Percentiles rank a stretch among this genome's conserved stretches.
phyloP scores from a whole-genome alignment of 2,888 invertebrate species.

The Leptothorax acervorum region DNA sequence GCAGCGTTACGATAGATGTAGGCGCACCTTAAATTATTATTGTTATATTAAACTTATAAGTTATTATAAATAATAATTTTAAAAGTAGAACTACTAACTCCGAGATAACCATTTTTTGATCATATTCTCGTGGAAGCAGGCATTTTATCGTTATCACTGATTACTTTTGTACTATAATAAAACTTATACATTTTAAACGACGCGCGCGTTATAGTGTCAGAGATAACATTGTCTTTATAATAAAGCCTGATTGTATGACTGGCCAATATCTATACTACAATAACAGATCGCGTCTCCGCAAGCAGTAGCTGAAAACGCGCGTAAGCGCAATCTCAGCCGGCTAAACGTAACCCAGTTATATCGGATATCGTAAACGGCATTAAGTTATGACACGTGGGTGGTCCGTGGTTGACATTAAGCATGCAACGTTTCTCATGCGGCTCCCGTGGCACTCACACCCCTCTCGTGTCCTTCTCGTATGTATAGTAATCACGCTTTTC shows the following conservation, averaged over 20 bases:
- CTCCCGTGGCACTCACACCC: slow-evolving; percentile 69
- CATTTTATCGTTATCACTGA: no score
- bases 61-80: no score
- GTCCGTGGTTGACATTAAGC: slow-evolving; percentile 61
- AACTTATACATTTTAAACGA: neutral
- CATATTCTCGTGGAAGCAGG: no score
- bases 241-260: neutral
- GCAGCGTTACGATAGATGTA: no score
- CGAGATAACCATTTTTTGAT: no score
- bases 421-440: slow-evolving; percentile 74
- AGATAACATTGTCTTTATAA: neutral
- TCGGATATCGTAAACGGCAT: slow-evolving; percentile 65
- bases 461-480: slow-evolving; percentile 37
- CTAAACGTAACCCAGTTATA: slow-evolving; percentile 44
- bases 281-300: slow-evolving; percentile 12
- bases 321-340: slow-evolving; percentile 32
- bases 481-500: slow-evolving; percentile 62
- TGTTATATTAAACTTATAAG: no score
- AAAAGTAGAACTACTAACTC: no score
- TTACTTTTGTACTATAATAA: no score
- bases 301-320: slow-evolving; percentile 22
- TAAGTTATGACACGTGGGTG: slow-evolving; percentile 79
- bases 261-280: neutral
- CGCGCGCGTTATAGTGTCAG: neutral
- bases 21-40: no score